Base-by-base conservation (phyloP, 2,888 invertebrate genomes). In the Erannis defoliaria region DNA sequence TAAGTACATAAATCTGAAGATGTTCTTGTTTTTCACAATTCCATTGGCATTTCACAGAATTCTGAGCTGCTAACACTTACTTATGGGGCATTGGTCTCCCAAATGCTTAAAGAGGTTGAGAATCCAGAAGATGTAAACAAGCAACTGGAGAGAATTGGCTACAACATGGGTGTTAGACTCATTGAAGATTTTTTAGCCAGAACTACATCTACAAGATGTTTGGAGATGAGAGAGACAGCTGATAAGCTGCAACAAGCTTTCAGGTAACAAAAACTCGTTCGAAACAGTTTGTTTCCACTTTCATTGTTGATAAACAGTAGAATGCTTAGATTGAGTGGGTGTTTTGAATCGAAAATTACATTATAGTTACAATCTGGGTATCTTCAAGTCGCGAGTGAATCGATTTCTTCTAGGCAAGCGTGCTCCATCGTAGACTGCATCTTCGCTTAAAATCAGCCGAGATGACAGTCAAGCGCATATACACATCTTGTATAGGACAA, bases 111-210 rank as follows among this genome's bases (percentile, higher is more conserved):
- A 86, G 99, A 99, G 85, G 97, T 97, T 76, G 99, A 99, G 83
- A 98, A 97, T 88, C 96, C 98, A 5, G 99, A 99, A 37, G 99
- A 99, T 92, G 99, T 99, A 0, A 99, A 99, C 85, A 98, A 98
- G 80, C 99, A 99, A 80, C 89, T 99, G 62, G 98, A 99, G 79
- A 93, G 98, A 80, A 96, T 98, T 90, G 99, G 99, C 4, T 99
- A 99, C 85, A 99, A 99, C 82, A 99, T 99, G 95, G 99, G 99
- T 10, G 96, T 99, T 54, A 94, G 99, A 43, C 90, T 99, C 37
- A 99, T 99, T 65, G 99, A 99, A 92, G 99, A 99, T 84, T 99
- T 98, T 78, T 93, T 99, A 9, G 98, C 99, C 0, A 95, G 98
- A 73, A 98, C 97, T 18, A 96, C 96, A 54, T 96, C 97, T 2